Conservation (phyloP, 2,113 vertebrate genomes). For the Gobius niger region DNA sequence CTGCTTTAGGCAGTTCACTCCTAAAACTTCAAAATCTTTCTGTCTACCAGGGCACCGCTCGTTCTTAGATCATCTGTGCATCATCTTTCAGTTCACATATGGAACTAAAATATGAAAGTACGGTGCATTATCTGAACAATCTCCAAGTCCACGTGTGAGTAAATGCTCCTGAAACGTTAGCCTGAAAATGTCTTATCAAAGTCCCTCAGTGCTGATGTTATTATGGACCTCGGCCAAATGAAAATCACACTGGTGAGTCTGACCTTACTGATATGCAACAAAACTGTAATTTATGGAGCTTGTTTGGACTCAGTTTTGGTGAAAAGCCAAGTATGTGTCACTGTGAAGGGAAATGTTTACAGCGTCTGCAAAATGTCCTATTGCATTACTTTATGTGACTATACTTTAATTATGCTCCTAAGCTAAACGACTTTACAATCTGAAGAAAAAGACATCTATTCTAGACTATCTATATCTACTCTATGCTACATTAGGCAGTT, state of each 20-base stretch:
- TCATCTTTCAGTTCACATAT: not conserved
- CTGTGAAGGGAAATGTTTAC: not conserved
- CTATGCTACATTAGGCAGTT: too few species aligned
- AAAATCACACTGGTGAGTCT: not conserved
- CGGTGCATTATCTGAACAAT: not conserved
- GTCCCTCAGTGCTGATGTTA: not conserved
- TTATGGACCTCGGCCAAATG: not conserved
- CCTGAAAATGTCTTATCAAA: conserved; percentile 1
- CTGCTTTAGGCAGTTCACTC: not conserved
- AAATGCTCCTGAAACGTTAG: not conserved
- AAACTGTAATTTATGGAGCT: not conserved
- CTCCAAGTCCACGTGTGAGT: not conserved
- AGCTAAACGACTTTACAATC: not conserved
- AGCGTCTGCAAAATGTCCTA: not conserved
- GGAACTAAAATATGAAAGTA: not conserved
- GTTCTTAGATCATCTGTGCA: not conserved
- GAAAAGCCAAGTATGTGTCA: conserved; percentile 2
- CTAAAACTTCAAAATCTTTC: not conserved
- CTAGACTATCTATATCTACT: too few species aligned
- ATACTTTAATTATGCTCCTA: too few species aligned
- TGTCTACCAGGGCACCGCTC: not conserved
- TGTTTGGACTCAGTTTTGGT: not conserved
- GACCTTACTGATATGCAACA: not conserved
- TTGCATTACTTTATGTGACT: not conserved
- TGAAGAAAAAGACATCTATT: too few species aligned